Base-by-base conservation (phyloP, 2,113 vertebrate species). In the Mustela nigripes region DNA sequence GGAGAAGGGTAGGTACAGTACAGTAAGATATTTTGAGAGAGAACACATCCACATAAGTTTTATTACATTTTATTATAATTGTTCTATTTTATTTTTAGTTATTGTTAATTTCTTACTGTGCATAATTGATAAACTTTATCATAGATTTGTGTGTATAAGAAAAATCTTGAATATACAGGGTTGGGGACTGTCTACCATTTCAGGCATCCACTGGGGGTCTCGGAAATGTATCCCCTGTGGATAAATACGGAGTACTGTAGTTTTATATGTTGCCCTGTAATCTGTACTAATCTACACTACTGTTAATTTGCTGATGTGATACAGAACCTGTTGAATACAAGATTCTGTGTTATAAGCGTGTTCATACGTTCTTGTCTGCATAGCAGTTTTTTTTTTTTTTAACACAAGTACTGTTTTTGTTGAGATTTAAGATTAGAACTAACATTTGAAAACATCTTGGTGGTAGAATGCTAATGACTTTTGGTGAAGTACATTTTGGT, bases 401-500 rank as follows among this genome's bases (percentile, higher is more conserved):
- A 79, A 39, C 11, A 60, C 39, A 39, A 28, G 39, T 69, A 48
- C 21, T 71, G 67, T 45, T 60, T 88, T 67, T 89, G 48, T 93
- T 92, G 50, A 69, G 33, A 81, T 94, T 86, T 86, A 81, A 65
- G 28, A 56, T 73, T 81, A 53, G 45, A 69, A 86, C 73, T 63
- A 63, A 86, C 28, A 74, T 81, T 73, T 96, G 74, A 81, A 91
- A 73, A 91, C 53, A 71, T 79, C 80, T 96, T 86, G n/a, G n/a
- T 80, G 45, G 36, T 45, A 86, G 81, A 74, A 74, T 74, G 73
- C 91, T 91, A 91, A 60, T 92, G 45, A 78, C 53, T 81, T 91
- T 86, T 36, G 42, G 6, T 79, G 79, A 93, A n/a, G 28, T 42
- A 21, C 9, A 74, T 80, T 96, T 53, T 79, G 65, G 67, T n/a